These are phyloP conservation scores for Piaya cayana DNA, from an alignment of 2,113 vertebrate genomes.

Conservation along the genomic window DNA sequence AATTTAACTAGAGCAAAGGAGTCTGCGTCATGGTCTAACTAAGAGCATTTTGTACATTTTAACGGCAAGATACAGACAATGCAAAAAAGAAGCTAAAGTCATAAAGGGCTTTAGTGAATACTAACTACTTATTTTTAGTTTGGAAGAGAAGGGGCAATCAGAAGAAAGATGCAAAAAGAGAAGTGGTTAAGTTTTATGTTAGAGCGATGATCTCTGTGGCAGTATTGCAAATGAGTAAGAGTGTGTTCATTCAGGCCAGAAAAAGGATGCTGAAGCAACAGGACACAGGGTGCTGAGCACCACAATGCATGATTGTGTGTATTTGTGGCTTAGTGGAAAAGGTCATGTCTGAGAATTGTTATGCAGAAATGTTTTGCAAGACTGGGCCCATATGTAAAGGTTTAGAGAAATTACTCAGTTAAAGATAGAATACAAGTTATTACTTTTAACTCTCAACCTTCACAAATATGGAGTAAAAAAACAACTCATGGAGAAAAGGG, in stretches of 20 bases:
- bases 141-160: not conserved
- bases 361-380: conserved; percentile 30
- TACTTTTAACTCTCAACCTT: not conserved
- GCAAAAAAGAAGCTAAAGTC: not conserved
- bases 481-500: not conserved
- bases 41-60: conserved; percentile 15
- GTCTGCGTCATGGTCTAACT: not conserved
- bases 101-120: not conserved
- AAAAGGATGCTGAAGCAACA: not conserved
- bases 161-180: not conserved
- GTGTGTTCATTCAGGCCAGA: not conserved
- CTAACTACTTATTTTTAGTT: conserved; percentile 27
- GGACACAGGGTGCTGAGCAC: conserved; percentile 2
- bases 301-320: not conserved
- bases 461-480: not conserved
- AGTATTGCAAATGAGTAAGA: not conserved
- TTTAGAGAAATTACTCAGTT: conserved; percentile 13
- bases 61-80: conserved; percentile 13
- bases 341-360: conserved; percentile 34
- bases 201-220: not conserved
- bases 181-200: not conserved
- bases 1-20: conserved; percentile 49
- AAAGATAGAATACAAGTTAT: not conserved
- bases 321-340: conserved; percentile 26
- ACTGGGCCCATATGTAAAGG: not conserved